Conservation (phyloP, 2,797 vertebrate genomes). For the Pantherophis alleghaniensis region DNA sequence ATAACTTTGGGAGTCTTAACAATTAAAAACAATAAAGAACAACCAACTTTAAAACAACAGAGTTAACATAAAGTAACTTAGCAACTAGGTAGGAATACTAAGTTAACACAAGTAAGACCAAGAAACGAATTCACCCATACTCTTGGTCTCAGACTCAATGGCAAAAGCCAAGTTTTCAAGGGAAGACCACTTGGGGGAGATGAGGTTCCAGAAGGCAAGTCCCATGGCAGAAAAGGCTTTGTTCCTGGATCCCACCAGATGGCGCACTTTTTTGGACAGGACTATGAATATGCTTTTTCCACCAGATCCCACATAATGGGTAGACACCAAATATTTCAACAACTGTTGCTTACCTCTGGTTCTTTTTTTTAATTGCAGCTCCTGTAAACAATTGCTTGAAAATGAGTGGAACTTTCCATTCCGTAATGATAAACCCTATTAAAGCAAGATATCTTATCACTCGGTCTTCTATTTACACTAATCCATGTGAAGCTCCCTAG, state of each 20-base stretch:
- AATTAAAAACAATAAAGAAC: neutral
- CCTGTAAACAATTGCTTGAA: neutral
- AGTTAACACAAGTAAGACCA: neutral
- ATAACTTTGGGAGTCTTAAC: neutral
- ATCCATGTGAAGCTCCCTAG: neutral
- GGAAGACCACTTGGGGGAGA: neutral
- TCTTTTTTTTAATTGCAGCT: neutral
- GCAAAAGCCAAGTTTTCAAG: neutral
- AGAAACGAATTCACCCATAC: neutral
- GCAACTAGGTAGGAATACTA: neutral
- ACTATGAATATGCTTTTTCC: neutral
- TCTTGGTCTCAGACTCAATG: neutral
- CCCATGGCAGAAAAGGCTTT: neutral
- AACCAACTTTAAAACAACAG: neutral
- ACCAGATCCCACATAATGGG: neutral
- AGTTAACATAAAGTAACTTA: neutral
- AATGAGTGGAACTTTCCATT: neutral
- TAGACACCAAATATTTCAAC: neutral
- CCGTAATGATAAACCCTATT: neutral
- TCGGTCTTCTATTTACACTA: neutral
- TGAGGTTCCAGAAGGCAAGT: neutral
- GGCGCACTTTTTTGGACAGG: neutral
- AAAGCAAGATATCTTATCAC: neutral
- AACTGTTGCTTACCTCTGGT: neutral
- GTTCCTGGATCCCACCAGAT: neutral